These are phyloP conservation scores for Lepus americanus DNA, from an alignment of 2,113 vertebrate species.

Conservation along the genomic window DNA sequence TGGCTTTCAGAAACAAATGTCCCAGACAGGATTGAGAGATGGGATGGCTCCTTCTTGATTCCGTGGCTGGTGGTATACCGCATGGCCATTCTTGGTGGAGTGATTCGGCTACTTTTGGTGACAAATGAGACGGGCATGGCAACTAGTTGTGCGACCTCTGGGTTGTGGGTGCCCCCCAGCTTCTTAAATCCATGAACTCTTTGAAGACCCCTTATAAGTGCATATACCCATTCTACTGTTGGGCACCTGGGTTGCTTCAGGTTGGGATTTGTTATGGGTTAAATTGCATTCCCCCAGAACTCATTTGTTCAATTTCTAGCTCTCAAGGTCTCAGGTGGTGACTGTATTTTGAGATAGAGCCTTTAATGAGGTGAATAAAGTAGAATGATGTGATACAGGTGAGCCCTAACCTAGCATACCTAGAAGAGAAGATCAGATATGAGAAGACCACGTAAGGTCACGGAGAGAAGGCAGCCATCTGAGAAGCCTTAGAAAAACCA, in stretches of 20 bases:
- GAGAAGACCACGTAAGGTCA: background rate
- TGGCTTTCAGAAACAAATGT: conserved; percentile 70
- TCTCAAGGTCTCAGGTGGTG: background rate
- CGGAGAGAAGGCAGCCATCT: background rate
- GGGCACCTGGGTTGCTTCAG: background rate
- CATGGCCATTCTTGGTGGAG: too few species aligned
- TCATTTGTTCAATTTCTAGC: background rate
- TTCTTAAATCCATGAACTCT: too few species aligned
- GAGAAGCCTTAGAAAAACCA: background rate
- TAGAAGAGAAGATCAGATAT: background rate
- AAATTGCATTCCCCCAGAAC: background rate
- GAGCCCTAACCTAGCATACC: background rate
- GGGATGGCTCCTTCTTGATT: too few species aligned
- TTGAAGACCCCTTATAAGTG: background rate
- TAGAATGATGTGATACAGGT: background rate
- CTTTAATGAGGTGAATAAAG: background rate
- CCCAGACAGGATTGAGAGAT: conserved; percentile 22
- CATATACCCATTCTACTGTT: background rate
- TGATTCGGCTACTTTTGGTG: too few species aligned
- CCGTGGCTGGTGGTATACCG: too few species aligned
- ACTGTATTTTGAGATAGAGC: background rate
- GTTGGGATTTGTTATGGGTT: background rate
- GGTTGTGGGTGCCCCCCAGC: too few species aligned
- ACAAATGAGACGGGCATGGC: too few species aligned
- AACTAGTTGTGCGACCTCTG: too few species aligned